phyloP scores from a whole-genome alignment of 1,140 invertebrate genomes.

The Asbolus verrucosus region DNA sequence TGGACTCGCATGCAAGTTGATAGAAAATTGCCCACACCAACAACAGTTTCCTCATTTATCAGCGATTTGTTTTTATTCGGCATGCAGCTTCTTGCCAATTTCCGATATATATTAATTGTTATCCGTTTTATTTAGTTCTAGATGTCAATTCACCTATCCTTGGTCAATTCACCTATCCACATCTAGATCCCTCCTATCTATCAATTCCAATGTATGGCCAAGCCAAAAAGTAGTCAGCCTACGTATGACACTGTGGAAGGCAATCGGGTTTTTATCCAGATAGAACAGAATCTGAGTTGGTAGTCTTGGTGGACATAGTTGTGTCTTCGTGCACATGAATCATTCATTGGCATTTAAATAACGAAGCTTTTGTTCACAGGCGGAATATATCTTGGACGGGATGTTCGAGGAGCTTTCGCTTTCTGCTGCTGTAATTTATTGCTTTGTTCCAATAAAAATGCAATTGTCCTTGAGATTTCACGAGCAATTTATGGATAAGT shows the following conservation, averaged over 20 bases:
- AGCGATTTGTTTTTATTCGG: neutral
- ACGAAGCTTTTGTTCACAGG: conserved; percentile 47
- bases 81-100: too few relatives aligned
- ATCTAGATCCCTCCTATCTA: neutral
- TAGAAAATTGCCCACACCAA: conserved; percentile 1
- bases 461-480: conserved; percentile 16
- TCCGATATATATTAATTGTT: too few relatives aligned
- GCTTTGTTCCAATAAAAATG: conserved; percentile 32
- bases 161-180: conserved; percentile 38
- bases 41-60: neutral
- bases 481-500: neutral
- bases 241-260: conserved; percentile 6
- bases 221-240: neutral
- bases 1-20: conserved; percentile 25
- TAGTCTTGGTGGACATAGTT: conserved; percentile 36
- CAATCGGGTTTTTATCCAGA: conserved; percentile 26
- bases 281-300: conserved; percentile 25
- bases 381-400: conserved; percentile 43
- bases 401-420: conserved; percentile 36
- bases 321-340: conserved; percentile 49
- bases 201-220: neutral
- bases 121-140: conserved; percentile 1
- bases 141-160: conserved; percentile 26
- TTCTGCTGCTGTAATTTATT: conserved; percentile 30
- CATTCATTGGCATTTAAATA: conserved; percentile 53